Evolutionary conservation across 2,113 vertebrate species (phyloP).

Genomic region (Chauna torquata): DNA sequence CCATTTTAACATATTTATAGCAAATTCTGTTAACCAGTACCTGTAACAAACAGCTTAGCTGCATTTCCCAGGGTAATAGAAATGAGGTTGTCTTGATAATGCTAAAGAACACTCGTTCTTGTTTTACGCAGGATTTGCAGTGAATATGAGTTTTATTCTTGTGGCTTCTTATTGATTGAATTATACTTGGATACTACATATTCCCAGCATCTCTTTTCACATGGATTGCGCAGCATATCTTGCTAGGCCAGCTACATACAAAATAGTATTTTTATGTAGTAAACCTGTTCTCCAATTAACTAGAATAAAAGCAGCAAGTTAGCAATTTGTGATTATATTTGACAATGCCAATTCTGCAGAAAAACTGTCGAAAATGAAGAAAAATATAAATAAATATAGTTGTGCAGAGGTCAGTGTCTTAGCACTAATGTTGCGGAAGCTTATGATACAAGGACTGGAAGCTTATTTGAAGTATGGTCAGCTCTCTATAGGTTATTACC

Average conservation of each 20-base stretch:
- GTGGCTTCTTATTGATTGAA: neutral
- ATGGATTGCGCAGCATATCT: neutral
- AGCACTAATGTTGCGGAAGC: neutral
- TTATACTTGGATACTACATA: neutral
- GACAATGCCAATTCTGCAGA: neutral
- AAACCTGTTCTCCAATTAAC: neutral
- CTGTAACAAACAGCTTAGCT: slow-evolving; percentile 5
- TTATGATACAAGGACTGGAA: neutral
- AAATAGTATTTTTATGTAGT: neutral
- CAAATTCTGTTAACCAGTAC: slow-evolving; percentile 16
- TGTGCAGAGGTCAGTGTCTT: neutral
- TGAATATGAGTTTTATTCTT: neutral
- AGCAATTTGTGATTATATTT: neutral
- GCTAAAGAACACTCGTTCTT: neutral
- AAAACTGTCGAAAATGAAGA: neutral
- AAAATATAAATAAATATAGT: neutral
- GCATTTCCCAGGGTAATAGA: neutral
- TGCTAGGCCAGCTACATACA: neutral
- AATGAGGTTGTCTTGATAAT: neutral
- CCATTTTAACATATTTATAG: slow-evolving; percentile 57
- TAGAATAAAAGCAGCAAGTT: neutral
- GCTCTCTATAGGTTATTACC: neutral
- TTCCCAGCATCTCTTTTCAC: neutral
- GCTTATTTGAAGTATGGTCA: neutral
- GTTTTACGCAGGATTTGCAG: neutral